A percentile compares a stretch with the other conserved stretches of the same genome.
phyloP scores from a whole-genome alignment of 2,113 vertebrate genomes.

The Pachycephala philippinensis region DNA sequence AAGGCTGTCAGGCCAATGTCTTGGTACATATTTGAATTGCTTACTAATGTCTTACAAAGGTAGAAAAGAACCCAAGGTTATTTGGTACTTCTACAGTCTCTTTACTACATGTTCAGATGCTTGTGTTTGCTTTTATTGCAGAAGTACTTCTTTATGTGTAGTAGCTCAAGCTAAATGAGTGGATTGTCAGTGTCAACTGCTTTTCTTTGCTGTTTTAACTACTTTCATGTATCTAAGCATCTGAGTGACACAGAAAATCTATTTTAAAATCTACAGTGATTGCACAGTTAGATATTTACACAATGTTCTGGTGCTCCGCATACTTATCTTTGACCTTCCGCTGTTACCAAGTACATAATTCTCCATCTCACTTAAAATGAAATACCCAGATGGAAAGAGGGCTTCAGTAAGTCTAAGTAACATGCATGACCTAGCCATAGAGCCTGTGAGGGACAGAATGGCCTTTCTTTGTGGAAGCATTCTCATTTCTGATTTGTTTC shows the following conservation, averaged over 20 bases:
- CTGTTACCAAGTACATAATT: neutral
- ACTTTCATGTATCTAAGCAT: neutral
- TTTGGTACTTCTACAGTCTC: neutral
- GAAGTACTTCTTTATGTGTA: neutral
- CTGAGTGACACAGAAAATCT: neutral
- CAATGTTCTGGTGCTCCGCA: neutral
- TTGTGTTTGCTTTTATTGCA: neutral
- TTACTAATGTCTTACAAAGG: neutral
- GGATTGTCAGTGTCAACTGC: constrained; percentile 9
- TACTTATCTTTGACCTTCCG: neutral
- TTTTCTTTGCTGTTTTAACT: constrained; percentile 18
- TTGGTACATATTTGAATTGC: neutral
- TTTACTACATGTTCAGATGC: neutral
- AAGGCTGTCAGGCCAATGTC: neutral
- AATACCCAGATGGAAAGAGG: neutral
- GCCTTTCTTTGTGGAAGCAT: neutral
- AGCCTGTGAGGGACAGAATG: neutral
- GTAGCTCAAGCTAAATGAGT: neutral
- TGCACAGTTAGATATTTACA: constrained; percentile 23
- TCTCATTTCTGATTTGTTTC: neutral
- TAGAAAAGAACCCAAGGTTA: neutral
- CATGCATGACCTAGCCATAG: neutral
- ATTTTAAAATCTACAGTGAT: neutral
- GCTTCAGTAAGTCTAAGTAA: neutral
- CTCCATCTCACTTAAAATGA: neutral